Evolutionary conservation across 2,113 vertebrate species (phyloP).

Genomic region (Malurus alboscapulatus): DNA sequence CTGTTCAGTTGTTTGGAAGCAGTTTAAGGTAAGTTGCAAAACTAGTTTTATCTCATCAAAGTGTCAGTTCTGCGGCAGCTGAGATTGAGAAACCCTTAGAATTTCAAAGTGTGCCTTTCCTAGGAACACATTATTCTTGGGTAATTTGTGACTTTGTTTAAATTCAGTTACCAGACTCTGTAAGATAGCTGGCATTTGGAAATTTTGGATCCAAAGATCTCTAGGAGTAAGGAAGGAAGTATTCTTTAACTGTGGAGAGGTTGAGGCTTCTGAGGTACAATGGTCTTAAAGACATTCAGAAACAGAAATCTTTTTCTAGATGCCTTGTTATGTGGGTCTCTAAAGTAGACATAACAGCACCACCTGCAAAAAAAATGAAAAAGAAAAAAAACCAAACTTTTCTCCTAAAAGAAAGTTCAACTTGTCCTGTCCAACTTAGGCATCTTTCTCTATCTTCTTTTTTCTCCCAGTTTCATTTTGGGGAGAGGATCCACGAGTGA

Average conservation of each 20-base stretch:
- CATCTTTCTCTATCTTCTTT: not conserved
- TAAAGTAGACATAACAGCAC: not conserved
- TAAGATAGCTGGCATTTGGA: not conserved
- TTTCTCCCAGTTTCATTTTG: not conserved
- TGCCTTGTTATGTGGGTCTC: rapidly evolving
- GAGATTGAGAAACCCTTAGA: not conserved
- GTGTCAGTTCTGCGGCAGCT: not conserved
- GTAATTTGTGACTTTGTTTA: not conserved
- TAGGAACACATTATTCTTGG: not conserved
- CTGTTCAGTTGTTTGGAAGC: not conserved
- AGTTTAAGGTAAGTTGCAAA: not conserved
- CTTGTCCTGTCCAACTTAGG: not conserved
- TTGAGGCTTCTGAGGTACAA: not conserved
- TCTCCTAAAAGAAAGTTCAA: not conserved
- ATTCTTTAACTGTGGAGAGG: not conserved
- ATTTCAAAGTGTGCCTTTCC: not conserved
- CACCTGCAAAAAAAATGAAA: not conserved
- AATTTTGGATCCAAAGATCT: not conserved
- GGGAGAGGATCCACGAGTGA: not conserved
- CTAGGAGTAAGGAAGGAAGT: not conserved
- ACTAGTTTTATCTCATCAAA: not conserved
- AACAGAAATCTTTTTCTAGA: not conserved
- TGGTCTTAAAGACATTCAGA: not conserved
- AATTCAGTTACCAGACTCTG: not conserved
- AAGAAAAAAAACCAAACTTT: not conserved